A percentile compares a stretch with the other conserved stretches of the same genome.
phyloP scores from a whole-genome alignment of 2,113 vertebrate species.

The Rhizomys pruinosus region DNA sequence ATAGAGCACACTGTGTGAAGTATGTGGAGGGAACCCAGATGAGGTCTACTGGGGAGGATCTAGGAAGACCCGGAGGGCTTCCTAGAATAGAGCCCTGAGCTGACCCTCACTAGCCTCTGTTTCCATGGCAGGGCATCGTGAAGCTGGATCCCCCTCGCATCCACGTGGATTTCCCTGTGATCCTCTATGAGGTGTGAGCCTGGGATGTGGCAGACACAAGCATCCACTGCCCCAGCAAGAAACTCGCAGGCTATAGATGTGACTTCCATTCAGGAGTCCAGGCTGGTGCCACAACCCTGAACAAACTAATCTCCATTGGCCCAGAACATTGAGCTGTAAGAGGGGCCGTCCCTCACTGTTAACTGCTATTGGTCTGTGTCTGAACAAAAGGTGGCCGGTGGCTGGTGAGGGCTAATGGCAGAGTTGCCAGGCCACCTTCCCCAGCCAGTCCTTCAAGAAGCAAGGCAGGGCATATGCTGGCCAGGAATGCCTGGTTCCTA shows the following conservation, averaged over 20 bases:
- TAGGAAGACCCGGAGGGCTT: slow-evolving; percentile 31
- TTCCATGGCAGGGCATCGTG: slow-evolving; percentile 92
- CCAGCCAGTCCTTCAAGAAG: slow-evolving; percentile 42
- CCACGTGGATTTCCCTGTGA: slow-evolving; percentile 97
- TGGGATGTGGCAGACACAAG: slow-evolving; percentile 56
- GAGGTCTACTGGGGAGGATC: not conserved
- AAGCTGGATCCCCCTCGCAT: slow-evolving; percentile 96
- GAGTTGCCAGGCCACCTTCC: slow-evolving; percentile 41
- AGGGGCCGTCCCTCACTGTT: slow-evolving; percentile 16
- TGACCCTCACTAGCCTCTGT: slow-evolving; percentile 63
- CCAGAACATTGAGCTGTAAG: slow-evolving; percentile 64
- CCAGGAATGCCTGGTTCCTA: slow-evolving; percentile 63
- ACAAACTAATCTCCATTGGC: slow-evolving; percentile 72
- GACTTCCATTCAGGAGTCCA: slow-evolving; percentile 66
- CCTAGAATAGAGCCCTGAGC: slow-evolving; percentile 5
- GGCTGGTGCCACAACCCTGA: slow-evolving; percentile 59
- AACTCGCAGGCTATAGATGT: slow-evolving; percentile 67
- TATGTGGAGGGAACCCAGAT: not conserved
- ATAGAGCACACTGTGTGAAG: not conserved
- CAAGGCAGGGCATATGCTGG: slow-evolving; percentile 18
- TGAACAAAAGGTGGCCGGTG: slow-evolving; percentile 42
- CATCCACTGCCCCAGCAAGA: slow-evolving; percentile 62
- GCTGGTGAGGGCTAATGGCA: slow-evolving; percentile 36
- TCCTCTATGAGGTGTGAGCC: slow-evolving; percentile 96
- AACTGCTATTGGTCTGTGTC: slow-evolving; percentile 45